These are phyloP conservation scores for Parambassis ranga DNA, from an alignment of 2,797 vertebrate genomes.

Conservation along the genomic window DNA sequence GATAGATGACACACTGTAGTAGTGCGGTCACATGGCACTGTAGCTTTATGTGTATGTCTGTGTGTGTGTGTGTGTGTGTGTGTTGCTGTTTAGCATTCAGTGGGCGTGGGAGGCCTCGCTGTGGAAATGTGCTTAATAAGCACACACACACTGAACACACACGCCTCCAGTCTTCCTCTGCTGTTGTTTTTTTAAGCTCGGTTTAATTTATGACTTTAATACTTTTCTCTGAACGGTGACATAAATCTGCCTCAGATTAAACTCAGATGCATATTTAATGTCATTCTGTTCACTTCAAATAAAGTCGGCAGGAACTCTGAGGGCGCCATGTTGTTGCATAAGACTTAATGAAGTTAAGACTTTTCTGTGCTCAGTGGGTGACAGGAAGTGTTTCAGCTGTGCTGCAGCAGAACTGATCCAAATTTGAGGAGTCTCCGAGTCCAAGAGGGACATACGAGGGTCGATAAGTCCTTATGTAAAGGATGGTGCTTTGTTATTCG, in stretches of 20 bases:
- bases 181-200: conserved; percentile 10
- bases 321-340: conserved; percentile 24
- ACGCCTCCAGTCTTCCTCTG: background rate
- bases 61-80: background rate
- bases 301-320: conserved; percentile 3
- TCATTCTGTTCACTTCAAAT: conserved; percentile 12
- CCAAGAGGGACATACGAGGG: too few relatives aligned
- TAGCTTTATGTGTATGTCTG: background rate
- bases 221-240: background rate
- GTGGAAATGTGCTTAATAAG: conserved; percentile 59
- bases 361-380: conserved; percentile 22
- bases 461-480: too few relatives aligned
- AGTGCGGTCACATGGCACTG: background rate
- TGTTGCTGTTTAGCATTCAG: conserved; percentile 41
- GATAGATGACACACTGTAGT: conserved; percentile 14
- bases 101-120: conserved; percentile 1
- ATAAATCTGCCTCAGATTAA: conserved; percentile 11
- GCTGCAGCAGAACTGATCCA: background rate
- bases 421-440: too few relatives aligned
- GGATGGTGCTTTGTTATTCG: too few relatives aligned
- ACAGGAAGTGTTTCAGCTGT: conserved; percentile 12
- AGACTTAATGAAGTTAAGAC: conserved; percentile 28
- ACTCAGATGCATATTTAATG: conserved; percentile 28
- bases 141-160: conserved; percentile 14
- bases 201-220: conserved; percentile 22